Evolutionary conservation across 92 coral and sea anemone genomes (phyloP), one percentile per base, ranked within the genome.

Genomic region (Zoanthus sansibaricus): DNA sequence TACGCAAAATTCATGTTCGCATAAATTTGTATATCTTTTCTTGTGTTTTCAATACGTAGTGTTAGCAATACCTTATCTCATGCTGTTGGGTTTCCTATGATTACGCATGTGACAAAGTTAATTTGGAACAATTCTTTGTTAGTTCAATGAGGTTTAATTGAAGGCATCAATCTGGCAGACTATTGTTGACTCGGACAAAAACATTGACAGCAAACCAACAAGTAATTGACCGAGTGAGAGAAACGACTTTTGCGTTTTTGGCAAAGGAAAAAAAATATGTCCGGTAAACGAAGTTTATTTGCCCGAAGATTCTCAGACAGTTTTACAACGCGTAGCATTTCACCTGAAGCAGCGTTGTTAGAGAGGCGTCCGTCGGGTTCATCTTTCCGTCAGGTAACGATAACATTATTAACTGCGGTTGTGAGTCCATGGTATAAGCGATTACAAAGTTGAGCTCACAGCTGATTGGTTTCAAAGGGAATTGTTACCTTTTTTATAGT

Each of bases 231-330:
- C 72, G 11, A 80, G 61, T 10, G 49, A 64, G 14, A 61, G 84
- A 79, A 62, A 42, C 17, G 33, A 42, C 32, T 59, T 20, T 66
- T 45, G 58, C 3, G 1, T 33, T 33, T 48, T 47, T 42, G 21
- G 72, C 44, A 10, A 14, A 18, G 54, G 8, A n/a, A 44, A n/a
- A 6, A 14, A 21, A 62, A 0, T 54, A 80, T 80, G 85, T 18
- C 73, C 7, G 62, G 58, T 52, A 80, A 68, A 80, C 85, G 75
- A 12, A 80, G 52, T 9, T 31, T 66, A 49, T 80, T 80, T 59
- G 85, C 85, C 21, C 85, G 85, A 33, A 80, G 85, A n/a, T 46
- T 80, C 30, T 80, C 85, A n/a, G 85, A 80, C 47, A 58, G 85
- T 11, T 56, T 64, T 7, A 46, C 74, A 15, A 21, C 58, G 20